Evolutionary conservation across 2,797 vertebrate genomes (phyloP), one percentile per base, ranked within the genome.

Genomic region (Selene dorsalis): DNA sequence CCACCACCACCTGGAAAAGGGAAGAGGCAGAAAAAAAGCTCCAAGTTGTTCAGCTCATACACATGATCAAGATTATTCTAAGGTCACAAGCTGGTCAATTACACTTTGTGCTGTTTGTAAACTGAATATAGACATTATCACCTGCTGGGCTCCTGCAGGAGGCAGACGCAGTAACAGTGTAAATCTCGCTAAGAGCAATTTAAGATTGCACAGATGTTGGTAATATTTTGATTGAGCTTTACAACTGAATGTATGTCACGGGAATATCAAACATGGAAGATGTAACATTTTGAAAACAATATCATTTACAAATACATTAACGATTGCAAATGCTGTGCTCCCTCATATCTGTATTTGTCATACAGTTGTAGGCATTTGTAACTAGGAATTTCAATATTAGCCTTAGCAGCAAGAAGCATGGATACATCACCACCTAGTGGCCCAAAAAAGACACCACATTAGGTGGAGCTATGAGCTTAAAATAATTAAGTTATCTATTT

Each of bases 361-460:
- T 17, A 4, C 43, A n/a, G 20, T 1, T n/a, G 17, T 47, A 68
- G 7, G 35, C 9, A 26, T 61, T 61, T 41, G 32, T 12, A 28
- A 32, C 22, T 6, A n/a, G 4, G 26, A 22, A 16, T 45, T 38
- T 67, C 24, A 58, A 2, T 2, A 2, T 2, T 3, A 26, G 5
- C 3, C 0, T 9, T 8, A 24, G n/a, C 10, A 32, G 6, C 6
- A 58, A 24, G 22, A 0, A 65, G 26, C 16, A 39, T 67, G 72
- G 26, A 67, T 28, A 45, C 55, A 77, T 53, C 0, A 64, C 87
- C 89, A 69, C 71, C 89, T 38, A 53, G 80, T 92, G 93, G 88
- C 0, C 13, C 11, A 7, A 73, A 73, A 8, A 4, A 61, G 1
- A 3, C 13, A 56, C 22, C 67, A 71, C 82, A 78, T 47, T 22